phyloP scores from a whole-genome alignment of 2,113 vertebrate species.

The Cyprinodon brontotheroides region DNA sequence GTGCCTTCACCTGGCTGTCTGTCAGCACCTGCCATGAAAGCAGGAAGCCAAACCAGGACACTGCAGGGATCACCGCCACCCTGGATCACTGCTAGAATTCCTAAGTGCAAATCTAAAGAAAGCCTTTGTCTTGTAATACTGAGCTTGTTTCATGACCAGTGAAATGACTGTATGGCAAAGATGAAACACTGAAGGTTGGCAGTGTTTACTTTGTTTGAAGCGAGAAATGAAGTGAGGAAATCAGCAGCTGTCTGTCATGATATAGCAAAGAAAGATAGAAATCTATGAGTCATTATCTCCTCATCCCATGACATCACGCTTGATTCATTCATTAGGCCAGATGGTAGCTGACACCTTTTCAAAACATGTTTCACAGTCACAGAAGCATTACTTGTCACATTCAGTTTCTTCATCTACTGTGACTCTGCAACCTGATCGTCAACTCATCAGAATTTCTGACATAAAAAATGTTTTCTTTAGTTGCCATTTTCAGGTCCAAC shows the following conservation, averaged over 20 bases:
- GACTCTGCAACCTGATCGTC: neutral
- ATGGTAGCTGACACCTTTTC: neutral
- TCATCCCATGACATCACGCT: conserved; percentile 14
- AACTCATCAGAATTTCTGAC: neutral
- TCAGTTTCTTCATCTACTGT: conserved; percentile 3
- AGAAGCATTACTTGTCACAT: conserved; percentile 6
- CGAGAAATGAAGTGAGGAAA: conserved; percentile 28
- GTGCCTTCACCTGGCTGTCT: conserved; percentile 64
- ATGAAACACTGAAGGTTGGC: conserved; percentile 14
- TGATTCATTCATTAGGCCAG: conserved; percentile 16
- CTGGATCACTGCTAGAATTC: conserved; percentile 42
- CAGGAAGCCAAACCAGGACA: conserved; percentile 39
- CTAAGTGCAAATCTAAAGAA: conserved; percentile 53
- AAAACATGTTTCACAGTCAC: neutral
- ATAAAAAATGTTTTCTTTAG: too few species aligned
- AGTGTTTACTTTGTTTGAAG: conserved; percentile 31
- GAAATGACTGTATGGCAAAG: conserved; percentile 41
- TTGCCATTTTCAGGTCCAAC: too few species aligned
- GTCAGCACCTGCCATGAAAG: conserved; percentile 60
- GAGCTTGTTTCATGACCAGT: conserved; percentile 36
- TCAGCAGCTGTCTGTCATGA: conserved; percentile 36
- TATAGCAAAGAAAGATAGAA: conserved; percentile 18
- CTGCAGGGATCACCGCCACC: conserved; percentile 60
- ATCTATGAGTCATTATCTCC: conserved; percentile 29
- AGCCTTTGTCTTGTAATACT: conserved; percentile 55